These are phyloP conservation scores for Peromyscus eremicus DNA, from an alignment of 2,797 vertebrate species.

Conservation along the genomic window DNA sequence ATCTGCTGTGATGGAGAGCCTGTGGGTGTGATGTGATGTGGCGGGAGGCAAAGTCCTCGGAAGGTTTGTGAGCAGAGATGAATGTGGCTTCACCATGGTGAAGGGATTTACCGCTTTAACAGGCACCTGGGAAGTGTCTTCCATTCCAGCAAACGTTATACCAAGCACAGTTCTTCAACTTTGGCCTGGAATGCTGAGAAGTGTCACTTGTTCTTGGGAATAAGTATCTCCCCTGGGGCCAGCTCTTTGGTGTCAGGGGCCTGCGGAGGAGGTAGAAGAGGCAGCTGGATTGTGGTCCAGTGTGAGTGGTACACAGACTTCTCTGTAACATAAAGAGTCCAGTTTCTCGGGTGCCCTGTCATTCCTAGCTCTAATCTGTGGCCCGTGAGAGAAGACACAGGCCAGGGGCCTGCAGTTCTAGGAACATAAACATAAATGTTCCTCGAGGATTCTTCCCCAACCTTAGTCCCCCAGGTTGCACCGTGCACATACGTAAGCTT, in stretches of 20 bases:
- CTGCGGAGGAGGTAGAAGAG: not conserved
- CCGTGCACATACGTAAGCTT: not conserved
- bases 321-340: slow-evolving; percentile 5
- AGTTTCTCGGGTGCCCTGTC: not conserved
- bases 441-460: not conserved
- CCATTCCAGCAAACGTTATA: not conserved
- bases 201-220: not conserved
- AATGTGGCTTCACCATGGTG: not conserved
- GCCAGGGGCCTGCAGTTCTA: not conserved
- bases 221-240: not conserved
- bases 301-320: not conserved
- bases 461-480: not conserved
- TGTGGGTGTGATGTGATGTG: not conserved
- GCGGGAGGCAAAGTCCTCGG: slow-evolving; percentile 11
- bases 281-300: not conserved
- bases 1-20: not conserved
- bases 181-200: not conserved
- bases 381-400: not conserved
- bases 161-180: slow-evolving; percentile 33
- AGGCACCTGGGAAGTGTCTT: slow-evolving; percentile 19
- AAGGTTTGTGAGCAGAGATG: not conserved
- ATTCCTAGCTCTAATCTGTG: not conserved
- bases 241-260: not conserved
- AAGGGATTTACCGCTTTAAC: slow-evolving; percentile 23
- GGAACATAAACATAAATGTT: not conserved